Conservation (phyloP, 2,888 invertebrate species). For the Lasius fuliginosus region DNA sequence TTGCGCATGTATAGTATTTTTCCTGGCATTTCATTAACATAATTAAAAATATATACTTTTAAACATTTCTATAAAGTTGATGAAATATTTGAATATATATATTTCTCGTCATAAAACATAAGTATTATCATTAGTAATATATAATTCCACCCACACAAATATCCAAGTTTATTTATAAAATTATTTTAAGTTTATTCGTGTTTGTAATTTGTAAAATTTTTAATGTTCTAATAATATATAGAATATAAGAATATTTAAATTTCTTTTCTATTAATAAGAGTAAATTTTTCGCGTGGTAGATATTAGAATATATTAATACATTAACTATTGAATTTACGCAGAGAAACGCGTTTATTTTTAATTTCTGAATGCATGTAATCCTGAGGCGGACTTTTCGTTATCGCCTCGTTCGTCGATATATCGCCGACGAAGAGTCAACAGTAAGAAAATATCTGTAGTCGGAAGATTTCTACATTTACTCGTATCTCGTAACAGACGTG, state of each 20-base stretch:
- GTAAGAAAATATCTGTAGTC: conserved; percentile 27
- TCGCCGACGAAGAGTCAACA: conserved; percentile 50
- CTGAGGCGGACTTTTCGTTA: conserved; percentile 41
- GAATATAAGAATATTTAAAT: background rate
- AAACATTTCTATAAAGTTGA: background rate
- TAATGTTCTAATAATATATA: background rate
- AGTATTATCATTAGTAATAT: background rate
- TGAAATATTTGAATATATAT: background rate
- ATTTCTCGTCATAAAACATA: background rate
- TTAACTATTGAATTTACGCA: background rate
- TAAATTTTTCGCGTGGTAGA: background rate
- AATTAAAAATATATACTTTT: background rate
- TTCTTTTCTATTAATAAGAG: background rate
- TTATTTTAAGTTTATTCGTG: background rate
- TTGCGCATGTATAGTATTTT: background rate
- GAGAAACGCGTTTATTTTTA: background rate
- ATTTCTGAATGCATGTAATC: conserved; percentile 1
- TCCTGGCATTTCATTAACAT: background rate
- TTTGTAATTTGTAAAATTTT: background rate
- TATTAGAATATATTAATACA: background rate
- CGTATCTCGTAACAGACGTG: conserved; percentile 18
- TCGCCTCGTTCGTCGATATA: conserved; percentile 46
- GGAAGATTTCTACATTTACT: conserved; percentile 70
- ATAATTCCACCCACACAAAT: background rate
- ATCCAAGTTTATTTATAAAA: background rate